Evolutionary conservation across 2,888 invertebrate species (phyloP).

Genomic region (Allolobophora icterica): DNA sequence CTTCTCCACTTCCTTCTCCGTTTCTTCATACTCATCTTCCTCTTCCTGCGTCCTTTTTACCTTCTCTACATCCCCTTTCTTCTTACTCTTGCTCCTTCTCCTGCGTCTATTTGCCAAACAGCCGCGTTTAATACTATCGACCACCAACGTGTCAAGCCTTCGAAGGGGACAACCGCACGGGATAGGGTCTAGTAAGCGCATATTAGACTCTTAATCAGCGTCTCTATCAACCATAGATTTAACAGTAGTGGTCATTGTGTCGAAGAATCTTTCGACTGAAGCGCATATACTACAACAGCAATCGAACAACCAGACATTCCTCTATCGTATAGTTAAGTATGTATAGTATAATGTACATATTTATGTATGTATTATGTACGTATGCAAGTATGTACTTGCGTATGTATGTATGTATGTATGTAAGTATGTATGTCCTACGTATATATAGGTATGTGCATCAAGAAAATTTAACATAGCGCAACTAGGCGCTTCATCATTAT

Average conservation of each 20-base stretch:
- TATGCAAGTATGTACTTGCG: slow-evolving; percentile 4
- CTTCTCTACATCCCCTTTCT: not conserved
- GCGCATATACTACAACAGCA: too few relatives aligned
- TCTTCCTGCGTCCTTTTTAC: not conserved
- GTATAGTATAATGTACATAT: not conserved
- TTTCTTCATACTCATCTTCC: not conserved
- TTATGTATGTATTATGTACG: slow-evolving; percentile 25
- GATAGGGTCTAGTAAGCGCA: not conserved
- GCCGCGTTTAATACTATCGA: not conserved
- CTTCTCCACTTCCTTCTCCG: not conserved
- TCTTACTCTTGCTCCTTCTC: not conserved
- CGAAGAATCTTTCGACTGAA: too few relatives aligned
- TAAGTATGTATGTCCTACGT: not conserved
- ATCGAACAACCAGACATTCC: not conserved
- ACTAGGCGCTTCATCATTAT: too few relatives aligned
- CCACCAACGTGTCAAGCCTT: not conserved
- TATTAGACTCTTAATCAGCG: not conserved
- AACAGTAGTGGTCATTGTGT: not conserved
- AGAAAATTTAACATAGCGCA: too few relatives aligned
- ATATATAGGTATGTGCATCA: not conserved
- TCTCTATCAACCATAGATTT: not conserved
- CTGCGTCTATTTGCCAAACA: not conserved
- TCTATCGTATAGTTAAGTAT: not conserved
- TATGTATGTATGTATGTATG: not conserved
- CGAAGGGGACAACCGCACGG: not conserved